Percentiles rank a stretch among this genome's conserved stretches.
phyloP scores from a whole-genome alignment of 2,797 vertebrate species.

The Babyrousa celebensis region DNA sequence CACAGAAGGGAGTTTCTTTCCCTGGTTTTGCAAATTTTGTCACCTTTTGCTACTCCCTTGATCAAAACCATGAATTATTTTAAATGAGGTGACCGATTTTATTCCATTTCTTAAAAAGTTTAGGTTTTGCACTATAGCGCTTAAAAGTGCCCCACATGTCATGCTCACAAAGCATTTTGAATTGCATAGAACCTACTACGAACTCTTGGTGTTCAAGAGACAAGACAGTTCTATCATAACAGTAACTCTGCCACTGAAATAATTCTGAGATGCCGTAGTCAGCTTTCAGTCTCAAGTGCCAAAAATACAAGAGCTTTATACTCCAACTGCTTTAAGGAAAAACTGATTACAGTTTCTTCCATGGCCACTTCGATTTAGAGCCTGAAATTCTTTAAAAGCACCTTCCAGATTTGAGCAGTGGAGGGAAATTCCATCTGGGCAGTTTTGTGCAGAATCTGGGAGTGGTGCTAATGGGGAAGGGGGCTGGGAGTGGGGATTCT shows the following conservation, averaged over 20 bases:
- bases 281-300: conserved; percentile 75
- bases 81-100: conserved; percentile 69
- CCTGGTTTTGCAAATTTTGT: conserved; percentile 65
- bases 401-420: conserved; percentile 77
- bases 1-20: conserved; percentile 61
- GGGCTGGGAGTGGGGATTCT: conserved; percentile 82
- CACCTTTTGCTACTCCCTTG: conserved; percentile 30
- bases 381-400: conserved; percentile 77
- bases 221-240: conserved; percentile 28
- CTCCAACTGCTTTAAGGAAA: conserved; percentile 74
- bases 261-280: conserved; percentile 54
- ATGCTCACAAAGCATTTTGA: conserved; percentile 46
- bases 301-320: conserved; percentile 70
- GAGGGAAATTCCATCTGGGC: conserved; percentile 77
- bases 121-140: conserved; percentile 84
- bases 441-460: conserved; percentile 35
- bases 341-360: conserved; percentile 79
- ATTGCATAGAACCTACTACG: conserved; percentile 51
- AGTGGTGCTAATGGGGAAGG: conserved; percentile 72
- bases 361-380: conserved; percentile 59
- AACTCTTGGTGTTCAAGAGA: conserved; percentile 64
- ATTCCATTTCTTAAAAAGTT: conserved; percentile 79
- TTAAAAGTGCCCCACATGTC: conserved; percentile 69
- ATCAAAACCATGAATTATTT: conserved; percentile 76
- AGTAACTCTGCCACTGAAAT: conserved; percentile 70